These are phyloP conservation scores for Dasysyrphus tricinctus DNA, from an alignment of 2,888 invertebrate species.

Conservation along the genomic window DNA sequence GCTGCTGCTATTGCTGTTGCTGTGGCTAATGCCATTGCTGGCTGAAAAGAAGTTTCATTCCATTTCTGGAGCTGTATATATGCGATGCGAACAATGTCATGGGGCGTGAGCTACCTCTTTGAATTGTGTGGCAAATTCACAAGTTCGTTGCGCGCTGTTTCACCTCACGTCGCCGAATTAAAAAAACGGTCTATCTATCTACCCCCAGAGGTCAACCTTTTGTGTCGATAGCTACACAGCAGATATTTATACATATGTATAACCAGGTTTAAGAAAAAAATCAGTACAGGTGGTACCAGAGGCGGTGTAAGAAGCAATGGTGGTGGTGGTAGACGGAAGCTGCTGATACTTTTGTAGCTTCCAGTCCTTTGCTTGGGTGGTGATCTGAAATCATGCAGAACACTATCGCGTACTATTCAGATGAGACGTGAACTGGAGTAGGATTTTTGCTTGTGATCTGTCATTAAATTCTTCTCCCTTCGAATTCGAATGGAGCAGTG, in stretches of 20 bases:
- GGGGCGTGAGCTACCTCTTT: constrained; percentile 74
- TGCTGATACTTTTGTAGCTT: constrained; percentile 49
- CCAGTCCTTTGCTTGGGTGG: constrained; percentile 65
- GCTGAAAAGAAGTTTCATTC: constrained; percentile 47
- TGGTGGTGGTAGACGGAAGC: constrained; percentile 55
- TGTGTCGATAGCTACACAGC: constrained; percentile 55
- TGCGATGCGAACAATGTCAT: constrained; percentile 68
- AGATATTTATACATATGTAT: neutral
- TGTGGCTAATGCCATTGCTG: neutral
- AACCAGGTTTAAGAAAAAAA: neutral
- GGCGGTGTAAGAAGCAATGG: neutral
- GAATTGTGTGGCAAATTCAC: constrained; percentile 74
- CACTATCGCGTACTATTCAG: constrained; percentile 66
- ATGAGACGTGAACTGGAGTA: constrained; percentile 71
- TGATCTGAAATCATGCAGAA: constrained; percentile 74
- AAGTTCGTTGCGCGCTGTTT: constrained; percentile 73
- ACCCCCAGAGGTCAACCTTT: constrained; percentile 65
- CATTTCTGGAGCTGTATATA: constrained; percentile 40
- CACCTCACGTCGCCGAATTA: constrained; percentile 64
- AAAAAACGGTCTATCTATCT: constrained; percentile 27
- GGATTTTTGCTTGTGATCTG: constrained; percentile 66
- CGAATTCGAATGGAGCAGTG: constrained; percentile 16
- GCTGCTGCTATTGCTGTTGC: neutral
- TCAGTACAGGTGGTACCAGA: constrained; percentile 16
- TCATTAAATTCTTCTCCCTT: constrained; percentile 51